A percentile compares a stretch with the other conserved stretches of the same genome.
phyloP scores from a whole-genome alignment of 2,797 vertebrate genomes.

The Microctenopoma lineatum region DNA sequence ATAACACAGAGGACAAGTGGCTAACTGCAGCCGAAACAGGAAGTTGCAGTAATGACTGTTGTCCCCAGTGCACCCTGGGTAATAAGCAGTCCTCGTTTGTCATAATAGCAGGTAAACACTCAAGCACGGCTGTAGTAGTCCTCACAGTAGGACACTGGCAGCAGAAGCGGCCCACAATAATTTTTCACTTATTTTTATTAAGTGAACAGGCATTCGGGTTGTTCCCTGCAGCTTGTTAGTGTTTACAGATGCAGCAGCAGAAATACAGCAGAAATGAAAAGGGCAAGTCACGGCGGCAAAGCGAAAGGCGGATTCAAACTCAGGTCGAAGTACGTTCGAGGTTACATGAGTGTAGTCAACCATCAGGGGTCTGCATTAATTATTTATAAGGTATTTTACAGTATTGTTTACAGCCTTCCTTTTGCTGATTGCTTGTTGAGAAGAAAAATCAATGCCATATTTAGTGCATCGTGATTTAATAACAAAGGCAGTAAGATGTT shows the following conservation, averaged over 20 bases:
- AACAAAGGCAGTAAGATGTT: conserved; percentile 26
- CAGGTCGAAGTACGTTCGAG: conserved; percentile 23
- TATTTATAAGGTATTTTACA: conserved; percentile 46
- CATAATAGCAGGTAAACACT: conserved; percentile 81
- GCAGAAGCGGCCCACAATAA: conserved; percentile 31
- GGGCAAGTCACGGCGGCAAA: conserved; percentile 40
- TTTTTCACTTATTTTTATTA: conserved; percentile 61
- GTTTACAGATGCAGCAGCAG: conserved; percentile 40
- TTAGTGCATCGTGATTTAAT: conserved; percentile 50
- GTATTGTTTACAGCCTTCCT: conserved; percentile 31
- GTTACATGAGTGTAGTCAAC: conserved; percentile 33
- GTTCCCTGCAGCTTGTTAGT: conserved; percentile 40
- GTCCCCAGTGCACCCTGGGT: conserved; percentile 78
- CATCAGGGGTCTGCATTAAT: conserved; percentile 44
- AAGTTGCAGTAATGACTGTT: conserved; percentile 75
- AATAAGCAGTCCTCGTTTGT: conserved; percentile 81
- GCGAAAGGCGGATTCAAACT: conserved; percentile 35
- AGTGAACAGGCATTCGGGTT: conserved; percentile 24
- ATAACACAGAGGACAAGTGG: conserved; percentile 66
- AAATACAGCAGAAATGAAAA: conserved; percentile 52
- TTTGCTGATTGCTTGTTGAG: conserved; percentile 36
- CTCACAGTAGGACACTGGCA: conserved; percentile 61
- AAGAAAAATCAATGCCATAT: conserved; percentile 30
- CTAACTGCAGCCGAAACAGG: conserved; percentile 72
- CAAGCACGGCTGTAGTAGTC: conserved; percentile 42